Conservation (phyloP, 2,797 vertebrate genomes). For the Synanceia verrucosa region DNA sequence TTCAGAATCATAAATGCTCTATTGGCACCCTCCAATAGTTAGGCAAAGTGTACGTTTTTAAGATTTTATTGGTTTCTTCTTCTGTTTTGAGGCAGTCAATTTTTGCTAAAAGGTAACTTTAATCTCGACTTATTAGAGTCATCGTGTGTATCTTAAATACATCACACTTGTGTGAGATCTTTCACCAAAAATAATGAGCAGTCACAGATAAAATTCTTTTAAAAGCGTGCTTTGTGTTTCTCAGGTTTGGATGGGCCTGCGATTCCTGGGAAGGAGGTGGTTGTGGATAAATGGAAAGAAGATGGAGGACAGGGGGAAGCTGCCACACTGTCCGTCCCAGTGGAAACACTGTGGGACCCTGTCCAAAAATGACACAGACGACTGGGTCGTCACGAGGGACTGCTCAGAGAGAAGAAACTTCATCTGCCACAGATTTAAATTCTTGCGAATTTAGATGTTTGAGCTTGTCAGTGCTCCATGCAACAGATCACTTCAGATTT, state of each 20-base stretch:
- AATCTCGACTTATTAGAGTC: too few relatives aligned
- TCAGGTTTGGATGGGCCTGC: constrained; percentile 59
- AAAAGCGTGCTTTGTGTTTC: neutral
- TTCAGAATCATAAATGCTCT: too few relatives aligned
- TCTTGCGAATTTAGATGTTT: too few relatives aligned
- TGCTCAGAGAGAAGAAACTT: constrained; percentile 62
- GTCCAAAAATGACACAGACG: neutral
- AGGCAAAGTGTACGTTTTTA: too few relatives aligned
- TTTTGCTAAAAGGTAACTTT: too few relatives aligned
- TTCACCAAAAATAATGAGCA: too few relatives aligned
- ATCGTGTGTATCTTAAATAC: too few relatives aligned
- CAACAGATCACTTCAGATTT: too few relatives aligned
- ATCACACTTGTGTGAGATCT: too few relatives aligned
- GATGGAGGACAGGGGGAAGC: neutral
- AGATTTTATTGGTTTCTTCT: too few relatives aligned
- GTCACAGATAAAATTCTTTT: neutral
- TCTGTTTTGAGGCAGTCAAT: too few relatives aligned
- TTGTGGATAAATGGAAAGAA: constrained; percentile 22
- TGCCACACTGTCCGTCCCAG: constrained; percentile 32
- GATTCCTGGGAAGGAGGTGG: constrained; percentile 54
- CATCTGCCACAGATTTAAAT: constrained; percentile 10
- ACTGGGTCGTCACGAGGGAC: constrained; percentile 30
- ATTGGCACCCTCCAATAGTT: too few relatives aligned
- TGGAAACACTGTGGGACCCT: constrained; percentile 45
- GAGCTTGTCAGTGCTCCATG: neutral